phyloP scores from a whole-genome alignment of 2,797 vertebrate species.

The Sparus aurata region DNA sequence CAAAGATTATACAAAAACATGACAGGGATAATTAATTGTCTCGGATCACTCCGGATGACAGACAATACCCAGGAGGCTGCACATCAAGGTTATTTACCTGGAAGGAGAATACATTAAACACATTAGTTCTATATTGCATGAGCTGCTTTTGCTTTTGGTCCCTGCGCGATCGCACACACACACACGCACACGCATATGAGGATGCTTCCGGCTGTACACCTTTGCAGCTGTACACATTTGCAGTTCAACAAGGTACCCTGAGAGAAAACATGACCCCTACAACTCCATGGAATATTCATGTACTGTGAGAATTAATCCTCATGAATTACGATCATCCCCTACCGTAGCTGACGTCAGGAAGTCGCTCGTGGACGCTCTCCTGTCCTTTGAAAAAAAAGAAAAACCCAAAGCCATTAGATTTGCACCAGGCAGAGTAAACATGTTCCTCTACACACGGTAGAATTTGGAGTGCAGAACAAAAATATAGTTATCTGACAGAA shows the following conservation, averaged over 20 bases:
- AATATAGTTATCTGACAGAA: slow-evolving; percentile 65
- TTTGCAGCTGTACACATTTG: slow-evolving; percentile 31
- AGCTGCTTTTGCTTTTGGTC: slow-evolving; percentile 14
- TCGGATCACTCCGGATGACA: slow-evolving; percentile 30
- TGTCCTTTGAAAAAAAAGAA: slow-evolving; percentile 14
- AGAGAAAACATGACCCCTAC: slow-evolving; percentile 29
- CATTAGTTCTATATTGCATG: slow-evolving; percentile 44
- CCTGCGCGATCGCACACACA: slow-evolving; percentile 6
- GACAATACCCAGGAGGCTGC: slow-evolving; percentile 49
- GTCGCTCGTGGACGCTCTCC: neutral
- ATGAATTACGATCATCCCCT: slow-evolving; percentile 21
- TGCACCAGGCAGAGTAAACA: neutral
- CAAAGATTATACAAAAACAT: slow-evolving; percentile 45
- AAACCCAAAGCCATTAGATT: slow-evolving; percentile 28
- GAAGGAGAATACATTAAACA: slow-evolving; percentile 55
- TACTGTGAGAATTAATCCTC: slow-evolving; percentile 26
- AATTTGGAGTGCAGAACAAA: slow-evolving; percentile 48
- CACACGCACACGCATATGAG: neutral
- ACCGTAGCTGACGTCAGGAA: slow-evolving; percentile 23
- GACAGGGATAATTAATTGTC: slow-evolving; percentile 47
- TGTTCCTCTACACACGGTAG: slow-evolving; percentile 24
- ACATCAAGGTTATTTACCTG: slow-evolving; percentile 64
- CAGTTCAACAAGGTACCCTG: slow-evolving; percentile 37
- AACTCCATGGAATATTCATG: slow-evolving; percentile 34
- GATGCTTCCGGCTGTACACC: slow-evolving; percentile 19